Percentiles rank a stretch among this genome's conserved stretches.
Conservation (phyloP, 1,140 invertebrate genomes). For the Calosoma granatense region DNA sequence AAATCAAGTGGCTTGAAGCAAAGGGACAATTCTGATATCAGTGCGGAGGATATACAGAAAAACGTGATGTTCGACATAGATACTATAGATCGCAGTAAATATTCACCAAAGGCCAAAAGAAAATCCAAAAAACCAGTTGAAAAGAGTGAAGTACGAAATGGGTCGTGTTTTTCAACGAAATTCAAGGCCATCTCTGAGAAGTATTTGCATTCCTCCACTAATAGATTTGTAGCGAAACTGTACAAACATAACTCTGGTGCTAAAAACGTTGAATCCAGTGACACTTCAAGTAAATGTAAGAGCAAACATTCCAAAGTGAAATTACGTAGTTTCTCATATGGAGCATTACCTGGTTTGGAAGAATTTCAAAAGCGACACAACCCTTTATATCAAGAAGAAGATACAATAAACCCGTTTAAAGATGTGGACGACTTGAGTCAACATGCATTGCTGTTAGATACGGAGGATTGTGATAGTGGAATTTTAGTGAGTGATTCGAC, state of each 20-base stretch:
- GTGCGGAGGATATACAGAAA: conserved; percentile 25
- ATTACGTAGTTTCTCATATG: conserved; percentile 64
- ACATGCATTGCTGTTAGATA: conserved; percentile 20
- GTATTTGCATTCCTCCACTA: conserved; percentile 57
- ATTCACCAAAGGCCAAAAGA: conserved; percentile 31
- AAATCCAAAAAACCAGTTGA: background rate
- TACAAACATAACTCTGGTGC: conserved; percentile 41
- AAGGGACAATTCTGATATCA: conserved; percentile 41
- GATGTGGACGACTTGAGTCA: conserved; percentile 27
- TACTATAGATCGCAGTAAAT: conserved; percentile 37
- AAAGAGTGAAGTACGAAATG: background rate
- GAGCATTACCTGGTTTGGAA: conserved; percentile 58
- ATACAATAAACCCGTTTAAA: conserved; percentile 42
- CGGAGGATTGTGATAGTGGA: conserved; percentile 62
- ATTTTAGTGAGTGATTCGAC: conserved; percentile 64
- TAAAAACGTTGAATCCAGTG: conserved; percentile 31
- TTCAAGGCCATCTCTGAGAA: conserved; percentile 59
- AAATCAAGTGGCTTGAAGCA: conserved; percentile 43
- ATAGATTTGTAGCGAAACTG: conserved; percentile 55
- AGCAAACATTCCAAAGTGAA: conserved; percentile 46
- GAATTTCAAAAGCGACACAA: conserved; percentile 54
- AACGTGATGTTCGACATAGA: conserved; percentile 30
- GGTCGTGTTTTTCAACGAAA: conserved; percentile 54
- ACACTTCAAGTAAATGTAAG: conserved; percentile 33
- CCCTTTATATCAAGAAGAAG: conserved; percentile 46